Percentiles rank a stretch among this genome's conserved stretches.
phyloP scores from a whole-genome alignment of 2,113 vertebrate genomes.

The Brachypodius melanocephalos region DNA sequence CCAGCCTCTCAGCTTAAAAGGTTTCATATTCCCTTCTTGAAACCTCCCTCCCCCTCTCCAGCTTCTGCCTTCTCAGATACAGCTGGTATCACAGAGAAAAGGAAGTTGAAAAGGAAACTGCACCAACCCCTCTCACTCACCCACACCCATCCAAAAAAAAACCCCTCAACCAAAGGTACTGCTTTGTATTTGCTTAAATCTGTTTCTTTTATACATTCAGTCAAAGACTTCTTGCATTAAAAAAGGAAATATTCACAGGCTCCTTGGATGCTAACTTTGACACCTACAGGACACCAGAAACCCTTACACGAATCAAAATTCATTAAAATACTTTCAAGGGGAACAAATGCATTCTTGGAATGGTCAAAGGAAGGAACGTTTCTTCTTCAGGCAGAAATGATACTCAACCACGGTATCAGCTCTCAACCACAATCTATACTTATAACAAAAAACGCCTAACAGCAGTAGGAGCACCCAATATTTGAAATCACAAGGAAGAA shows the following conservation, averaged over 20 bases:
- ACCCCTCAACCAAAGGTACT: not conserved
- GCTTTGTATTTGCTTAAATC: not conserved
- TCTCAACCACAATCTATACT: not conserved
- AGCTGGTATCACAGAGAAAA: not conserved
- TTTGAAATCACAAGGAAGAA: not conserved
- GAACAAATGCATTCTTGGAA: not conserved
- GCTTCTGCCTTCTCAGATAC: not conserved
- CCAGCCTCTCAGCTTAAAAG: not conserved
- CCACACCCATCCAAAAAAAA: not conserved
- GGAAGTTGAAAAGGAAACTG: not conserved
- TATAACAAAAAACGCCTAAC: not conserved
- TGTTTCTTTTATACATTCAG: not conserved
- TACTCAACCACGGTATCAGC: not conserved
- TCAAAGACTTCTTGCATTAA: not conserved
- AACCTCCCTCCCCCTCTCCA: not conserved
- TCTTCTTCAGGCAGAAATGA: not conserved
- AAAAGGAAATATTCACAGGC: not conserved
- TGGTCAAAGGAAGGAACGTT: not conserved
- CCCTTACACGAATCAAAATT: not conserved
- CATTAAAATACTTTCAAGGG: not conserved
- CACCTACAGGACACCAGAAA: not conserved
- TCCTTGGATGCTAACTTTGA: not conserved
- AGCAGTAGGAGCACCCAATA: not conserved
- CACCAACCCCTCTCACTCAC: fast-evolving
- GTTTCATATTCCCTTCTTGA: not conserved